phyloP scores from a whole-genome alignment of 1,140 invertebrate genomes.

The Lucilia cuprina region DNA sequence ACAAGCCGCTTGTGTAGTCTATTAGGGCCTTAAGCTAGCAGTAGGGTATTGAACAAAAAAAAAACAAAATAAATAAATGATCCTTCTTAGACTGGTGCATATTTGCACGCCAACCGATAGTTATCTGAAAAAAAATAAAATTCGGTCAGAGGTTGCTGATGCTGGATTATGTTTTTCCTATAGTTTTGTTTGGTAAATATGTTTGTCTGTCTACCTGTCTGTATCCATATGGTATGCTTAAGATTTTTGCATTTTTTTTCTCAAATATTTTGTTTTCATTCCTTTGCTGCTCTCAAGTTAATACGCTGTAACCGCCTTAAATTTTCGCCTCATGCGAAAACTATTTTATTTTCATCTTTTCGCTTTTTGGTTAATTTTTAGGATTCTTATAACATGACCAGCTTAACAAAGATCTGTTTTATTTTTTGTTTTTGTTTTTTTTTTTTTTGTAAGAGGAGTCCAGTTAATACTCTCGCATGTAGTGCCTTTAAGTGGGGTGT shows the following conservation, averaged over 20 bases:
- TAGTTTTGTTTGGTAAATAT: background rate
- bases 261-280: constrained; percentile 11
- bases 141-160: constrained; percentile 41
- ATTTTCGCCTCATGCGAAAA: constrained; percentile 34
- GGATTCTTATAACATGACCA: constrained; percentile 17
- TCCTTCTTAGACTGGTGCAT: constrained; percentile 32
- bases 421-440: no score
- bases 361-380: constrained; percentile 12
- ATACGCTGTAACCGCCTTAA: constrained; percentile 41
- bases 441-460: background rate
- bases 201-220: constrained; percentile 23
- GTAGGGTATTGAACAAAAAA: background rate
- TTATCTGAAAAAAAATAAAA: constrained; percentile 38
- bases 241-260: constrained; percentile 1
- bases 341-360: background rate
- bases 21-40: no score
- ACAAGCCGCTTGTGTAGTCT: no score
- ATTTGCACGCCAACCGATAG: constrained; percentile 42
- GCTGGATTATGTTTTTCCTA: constrained; percentile 26
- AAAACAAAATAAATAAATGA: constrained; percentile 18
- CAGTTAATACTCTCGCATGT: background rate
- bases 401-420: constrained; percentile 27
- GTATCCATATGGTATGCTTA: background rate
- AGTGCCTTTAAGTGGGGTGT: no score
- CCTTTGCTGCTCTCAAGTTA: constrained; percentile 36